Evolutionary conservation across 1,140 invertebrate genomes (phyloP).

Genomic region (Coptotermes formosanus): DNA sequence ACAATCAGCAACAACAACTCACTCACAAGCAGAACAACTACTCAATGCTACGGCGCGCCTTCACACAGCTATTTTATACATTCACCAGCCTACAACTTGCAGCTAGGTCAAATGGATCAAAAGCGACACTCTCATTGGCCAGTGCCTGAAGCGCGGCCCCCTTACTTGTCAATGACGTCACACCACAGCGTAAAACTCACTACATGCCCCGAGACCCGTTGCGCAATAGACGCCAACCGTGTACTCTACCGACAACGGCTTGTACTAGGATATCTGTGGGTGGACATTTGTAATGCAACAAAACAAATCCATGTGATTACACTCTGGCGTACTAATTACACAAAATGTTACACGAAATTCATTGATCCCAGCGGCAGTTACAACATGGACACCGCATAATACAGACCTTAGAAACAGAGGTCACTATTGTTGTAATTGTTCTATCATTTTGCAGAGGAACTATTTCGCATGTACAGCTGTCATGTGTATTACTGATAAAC

Average conservation of each 20-base stretch:
- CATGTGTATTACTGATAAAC: too few species aligned
- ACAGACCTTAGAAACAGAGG: too few species aligned
- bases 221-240: not conserved
- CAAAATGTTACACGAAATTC: not conserved
- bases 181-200: not conserved
- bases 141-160: not conserved
- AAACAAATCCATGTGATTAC: not conserved
- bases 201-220: not conserved
- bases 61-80: not conserved
- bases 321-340: not conserved
- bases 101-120: not conserved
- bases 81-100: not conserved
- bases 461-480: too few species aligned
- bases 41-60: not conserved
- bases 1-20: not conserved
- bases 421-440: too few species aligned
- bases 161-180: constrained; percentile 11
- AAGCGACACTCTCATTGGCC: not conserved
- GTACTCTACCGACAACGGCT: not conserved
- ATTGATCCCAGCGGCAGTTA: too few species aligned
- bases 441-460: too few species aligned
- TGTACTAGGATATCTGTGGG: not conserved
- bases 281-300: constrained; percentile 5
- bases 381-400: too few species aligned
- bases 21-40: too few species aligned